Percentiles rank a stretch among this genome's conserved stretches.
phyloP scores from a whole-genome alignment of 2,797 vertebrate genomes.

The Anguilla obscura region DNA sequence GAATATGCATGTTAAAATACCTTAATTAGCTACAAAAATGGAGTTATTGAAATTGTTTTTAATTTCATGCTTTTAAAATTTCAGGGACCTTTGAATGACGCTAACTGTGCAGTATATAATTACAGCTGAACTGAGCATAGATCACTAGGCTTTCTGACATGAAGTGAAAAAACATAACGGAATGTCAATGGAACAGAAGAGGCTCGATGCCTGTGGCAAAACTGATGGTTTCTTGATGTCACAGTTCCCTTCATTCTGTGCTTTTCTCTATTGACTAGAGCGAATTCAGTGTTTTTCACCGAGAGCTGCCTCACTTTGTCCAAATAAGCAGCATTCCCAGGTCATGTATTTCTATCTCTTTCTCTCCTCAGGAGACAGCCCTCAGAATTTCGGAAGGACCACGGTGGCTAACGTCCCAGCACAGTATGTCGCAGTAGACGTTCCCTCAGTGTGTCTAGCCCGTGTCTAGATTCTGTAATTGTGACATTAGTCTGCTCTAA shows the following conservation, averaged over 20 bases:
- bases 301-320: not conserved
- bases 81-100: not conserved
- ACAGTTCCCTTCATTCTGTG: not conserved
- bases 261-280: not conserved
- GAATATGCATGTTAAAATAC: not conserved
- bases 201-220: not conserved
- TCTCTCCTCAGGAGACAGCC: slow-evolving; percentile 79
- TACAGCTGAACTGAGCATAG: not conserved
- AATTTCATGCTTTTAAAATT: not conserved
- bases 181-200: not conserved
- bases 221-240: not conserved
- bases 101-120: not conserved
- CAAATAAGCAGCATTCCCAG: slow-evolving; percentile 14
- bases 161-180: not conserved
- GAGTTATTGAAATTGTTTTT: not conserved
- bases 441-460: not conserved
- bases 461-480: not conserved
- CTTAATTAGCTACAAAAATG: not conserved
- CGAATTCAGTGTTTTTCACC: not conserved
- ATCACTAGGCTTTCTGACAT: not conserved
- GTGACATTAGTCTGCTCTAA: not conserved
- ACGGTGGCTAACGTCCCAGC: slow-evolving; percentile 90
- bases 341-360: slow-evolving; percentile 29
- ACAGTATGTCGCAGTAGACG: slow-evolving; percentile 75
- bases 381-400: slow-evolving; percentile 89